Evolutionary conservation across 1,140 invertebrate species (phyloP).

Genomic region (Brachionus paranguensis): DNA sequence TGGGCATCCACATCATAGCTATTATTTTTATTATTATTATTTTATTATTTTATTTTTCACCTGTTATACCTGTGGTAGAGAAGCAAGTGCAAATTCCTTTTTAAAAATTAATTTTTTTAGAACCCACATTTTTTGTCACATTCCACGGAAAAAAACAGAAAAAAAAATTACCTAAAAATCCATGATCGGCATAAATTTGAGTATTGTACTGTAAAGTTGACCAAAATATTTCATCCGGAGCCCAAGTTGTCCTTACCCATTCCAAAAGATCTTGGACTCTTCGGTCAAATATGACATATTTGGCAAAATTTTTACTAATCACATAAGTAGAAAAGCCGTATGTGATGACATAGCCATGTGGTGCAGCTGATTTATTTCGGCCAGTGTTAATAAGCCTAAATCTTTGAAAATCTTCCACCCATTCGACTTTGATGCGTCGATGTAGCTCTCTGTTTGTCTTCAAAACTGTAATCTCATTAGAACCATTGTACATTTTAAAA

Average conservation of each 20-base stretch:
- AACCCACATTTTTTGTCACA: too few species aligned
- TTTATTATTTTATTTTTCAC: too few species aligned
- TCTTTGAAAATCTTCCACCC: not conserved
- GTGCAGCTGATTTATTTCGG: slow-evolving; percentile 41
- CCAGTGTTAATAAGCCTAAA: slow-evolving; percentile 18
- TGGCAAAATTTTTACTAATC: slow-evolving; percentile 46
- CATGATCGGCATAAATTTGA: slow-evolving; percentile 32
- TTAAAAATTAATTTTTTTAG: too few species aligned
- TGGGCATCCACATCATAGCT: too few species aligned
- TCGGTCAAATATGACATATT: slow-evolving; percentile 44
- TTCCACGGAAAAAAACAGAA: too few species aligned
- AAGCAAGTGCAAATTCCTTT: too few species aligned
- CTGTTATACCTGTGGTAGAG: too few species aligned
- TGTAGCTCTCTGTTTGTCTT: not conserved
- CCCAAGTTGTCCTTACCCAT: slow-evolving; percentile 44
- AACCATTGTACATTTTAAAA: slow-evolving; percentile 45
- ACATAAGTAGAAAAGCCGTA: slow-evolving; percentile 47
- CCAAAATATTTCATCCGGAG: slow-evolving; percentile 46
- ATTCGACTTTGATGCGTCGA: not conserved
- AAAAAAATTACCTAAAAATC: slow-evolving; percentile 27
- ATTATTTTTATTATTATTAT: too few species aligned
- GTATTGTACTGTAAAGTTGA: slow-evolving; percentile 42
- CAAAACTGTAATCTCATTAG: slow-evolving; percentile 42
- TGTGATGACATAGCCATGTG: slow-evolving; percentile 45
- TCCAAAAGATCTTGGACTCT: slow-evolving; percentile 44